Evolutionary conservation across 1,140 invertebrate genomes (phyloP), one percentile per base, ranked within the genome.

Genomic region (Pseudomyrmex concolor): DNA sequence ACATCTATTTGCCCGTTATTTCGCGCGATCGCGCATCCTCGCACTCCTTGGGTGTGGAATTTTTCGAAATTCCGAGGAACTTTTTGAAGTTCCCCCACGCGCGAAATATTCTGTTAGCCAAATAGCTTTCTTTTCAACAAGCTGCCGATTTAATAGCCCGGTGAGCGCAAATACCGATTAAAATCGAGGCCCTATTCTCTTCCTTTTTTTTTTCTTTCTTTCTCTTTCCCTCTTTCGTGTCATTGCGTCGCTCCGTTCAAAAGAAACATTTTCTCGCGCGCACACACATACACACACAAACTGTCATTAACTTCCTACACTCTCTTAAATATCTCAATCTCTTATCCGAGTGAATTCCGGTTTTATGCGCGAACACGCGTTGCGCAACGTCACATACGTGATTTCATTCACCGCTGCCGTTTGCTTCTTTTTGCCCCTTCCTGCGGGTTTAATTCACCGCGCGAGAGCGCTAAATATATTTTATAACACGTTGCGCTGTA

Each of bases 331-430:
- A 74, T 62, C 70, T 74, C 57, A 17, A 19, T 63, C 51, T 63
- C 51, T 51, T 74, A 73, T 74, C 71, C 48, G 60, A 76, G 34
- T 34, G 71, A 83, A 83, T 76, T 83, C 80, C 71, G 80, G 71
- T 76, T 76, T 83, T 83, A 54, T 76, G 51, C 48, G 70, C 70
- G 80, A 50, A 43, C 72, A 34, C 62, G 54, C 19, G n/a, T 83
- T 83, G 54, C 45, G 72, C 73, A 83, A 83, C 17, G 34, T 7
- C 78, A 15, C n/a, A 59, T 62, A 66, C 51, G 72, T 83, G 72
- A 83, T 83, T 83, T 83, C 81, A 83, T 83, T 83, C 72, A 83
- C 43, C 71, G 62, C 22, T 19, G 60, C n/a, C 34, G 60, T 66
- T 54, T 60, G 48, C 63, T 48, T 78, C 43, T 67, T 66, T 78